A percentile compares a stretch with the other conserved stretches of the same genome.
phyloP scores from a whole-genome alignment of 2,797 vertebrate species.

The Platyrinchus mystaceus region DNA sequence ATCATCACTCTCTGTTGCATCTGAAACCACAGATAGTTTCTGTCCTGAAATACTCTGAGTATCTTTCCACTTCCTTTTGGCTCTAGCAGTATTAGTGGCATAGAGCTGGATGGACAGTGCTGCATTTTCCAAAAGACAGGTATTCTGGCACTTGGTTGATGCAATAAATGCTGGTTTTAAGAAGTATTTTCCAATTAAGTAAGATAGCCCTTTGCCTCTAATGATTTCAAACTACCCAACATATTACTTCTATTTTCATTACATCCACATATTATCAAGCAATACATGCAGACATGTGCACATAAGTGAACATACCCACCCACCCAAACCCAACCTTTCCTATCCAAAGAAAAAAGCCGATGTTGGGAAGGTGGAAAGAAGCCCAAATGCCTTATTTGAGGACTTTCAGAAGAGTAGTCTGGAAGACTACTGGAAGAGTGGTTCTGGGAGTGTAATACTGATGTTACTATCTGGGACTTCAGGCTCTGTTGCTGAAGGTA shows the following conservation, averaged over 20 bases:
- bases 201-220: neutral
- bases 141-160: neutral
- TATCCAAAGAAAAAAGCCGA: neutral
- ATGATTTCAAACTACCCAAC: neutral
- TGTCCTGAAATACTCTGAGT: neutral
- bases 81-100: neutral
- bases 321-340: neutral
- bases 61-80: neutral
- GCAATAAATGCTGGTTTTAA: neutral
- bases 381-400: neutral
- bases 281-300: neutral
- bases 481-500: neutral
- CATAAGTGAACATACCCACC: accelerated
- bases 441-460: neutral
- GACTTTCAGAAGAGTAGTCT: neutral
- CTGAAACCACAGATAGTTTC: neutral
- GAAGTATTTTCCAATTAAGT: neutral
- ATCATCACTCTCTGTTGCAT: neutral
- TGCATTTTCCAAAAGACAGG: neutral
- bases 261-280: neutral
- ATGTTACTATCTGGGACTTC: neutral
- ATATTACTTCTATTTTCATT: neutral
- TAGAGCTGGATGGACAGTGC: no score
- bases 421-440: neutral
- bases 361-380: neutral